Conservation (phyloP, 2,888 invertebrate genomes). For the Drosophila falleni region DNA sequence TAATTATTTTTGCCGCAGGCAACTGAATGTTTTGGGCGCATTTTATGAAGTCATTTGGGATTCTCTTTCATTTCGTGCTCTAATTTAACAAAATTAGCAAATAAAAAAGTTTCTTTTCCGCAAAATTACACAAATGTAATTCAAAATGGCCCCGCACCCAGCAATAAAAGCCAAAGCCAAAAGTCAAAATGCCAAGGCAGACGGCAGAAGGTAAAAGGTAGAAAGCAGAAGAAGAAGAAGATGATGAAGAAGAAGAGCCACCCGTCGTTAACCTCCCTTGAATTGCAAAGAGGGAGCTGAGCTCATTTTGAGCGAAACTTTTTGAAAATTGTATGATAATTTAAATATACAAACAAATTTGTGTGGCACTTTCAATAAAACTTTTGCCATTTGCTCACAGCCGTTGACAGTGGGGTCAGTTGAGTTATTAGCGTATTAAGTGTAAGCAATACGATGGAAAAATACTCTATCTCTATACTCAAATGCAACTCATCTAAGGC, state of each 20-base stretch:
- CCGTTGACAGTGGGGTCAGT: slow-evolving; percentile 38
- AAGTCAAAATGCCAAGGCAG: slow-evolving; percentile 56
- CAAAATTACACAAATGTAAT: slow-evolving; percentile 81
- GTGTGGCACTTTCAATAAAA: slow-evolving; percentile 82
- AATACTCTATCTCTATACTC: not conserved
- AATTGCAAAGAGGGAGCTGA: slow-evolving; percentile 10
- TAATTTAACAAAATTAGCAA: slow-evolving; percentile 80
- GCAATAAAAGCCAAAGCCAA: slow-evolving; percentile 50
- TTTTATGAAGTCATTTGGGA: slow-evolving; percentile 65
- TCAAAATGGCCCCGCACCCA: slow-evolving; percentile 53
- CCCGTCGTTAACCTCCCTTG: slow-evolving; percentile 2
- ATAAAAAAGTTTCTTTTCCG: slow-evolving; percentile 78
- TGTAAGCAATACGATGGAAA: slow-evolving; percentile 33
- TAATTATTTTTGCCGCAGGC: slow-evolving; percentile 65
- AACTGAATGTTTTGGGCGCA: slow-evolving; percentile 45
- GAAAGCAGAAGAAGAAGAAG: not conserved
- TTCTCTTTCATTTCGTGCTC: slow-evolving; percentile 74
- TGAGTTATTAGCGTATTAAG: slow-evolving; percentile 78
- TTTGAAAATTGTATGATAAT: slow-evolving; percentile 78
- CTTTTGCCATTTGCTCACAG: slow-evolving; percentile 73
- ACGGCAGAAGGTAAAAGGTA: slow-evolving; percentile 9
- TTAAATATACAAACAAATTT: slow-evolving; percentile 82
- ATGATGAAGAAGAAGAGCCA: not conserved
- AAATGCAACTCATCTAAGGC: slow-evolving; percentile 25
- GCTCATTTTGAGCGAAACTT: slow-evolving; percentile 70